Evolutionary conservation across 2,797 vertebrate genomes (phyloP).

Genomic region (Arnoldichthys spilopterus): DNA sequence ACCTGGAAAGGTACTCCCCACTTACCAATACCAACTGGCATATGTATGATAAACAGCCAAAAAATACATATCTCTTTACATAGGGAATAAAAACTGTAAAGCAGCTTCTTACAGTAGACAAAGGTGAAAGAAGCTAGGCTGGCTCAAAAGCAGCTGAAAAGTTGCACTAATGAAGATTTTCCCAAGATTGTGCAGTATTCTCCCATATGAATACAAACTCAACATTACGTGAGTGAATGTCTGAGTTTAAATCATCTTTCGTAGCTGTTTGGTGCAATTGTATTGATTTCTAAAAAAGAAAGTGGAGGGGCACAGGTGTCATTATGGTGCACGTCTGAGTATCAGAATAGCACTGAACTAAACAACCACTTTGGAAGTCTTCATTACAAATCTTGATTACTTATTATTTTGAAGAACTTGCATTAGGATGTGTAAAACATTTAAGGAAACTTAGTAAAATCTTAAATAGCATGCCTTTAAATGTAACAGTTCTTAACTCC

Average conservation of each 20-base stretch:
- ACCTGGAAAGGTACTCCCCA: background rate
- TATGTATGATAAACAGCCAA: background rate
- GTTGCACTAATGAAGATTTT: background rate
- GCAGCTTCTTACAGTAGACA: background rate
- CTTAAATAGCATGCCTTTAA: background rate
- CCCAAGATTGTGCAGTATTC: background rate
- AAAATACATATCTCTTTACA: background rate
- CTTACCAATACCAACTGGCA: background rate
- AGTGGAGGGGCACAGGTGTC: background rate
- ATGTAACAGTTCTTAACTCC: background rate
- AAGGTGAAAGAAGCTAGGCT: background rate
- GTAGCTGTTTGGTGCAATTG: background rate
- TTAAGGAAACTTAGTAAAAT: background rate
- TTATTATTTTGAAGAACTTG: background rate
- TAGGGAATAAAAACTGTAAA: background rate
- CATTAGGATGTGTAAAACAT: background rate
- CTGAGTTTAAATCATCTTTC: background rate
- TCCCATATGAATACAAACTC: background rate
- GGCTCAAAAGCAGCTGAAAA: constrained; percentile 32
- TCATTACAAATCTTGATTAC: background rate
- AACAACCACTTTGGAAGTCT: background rate
- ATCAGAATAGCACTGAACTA: too few relatives aligned
- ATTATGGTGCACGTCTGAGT: background rate
- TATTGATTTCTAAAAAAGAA: background rate
- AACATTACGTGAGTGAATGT: background rate